A percentile compares a stretch with the other conserved stretches of the same genome.
These are phyloP conservation scores for Astreopora myriophthalma DNA, from an alignment of 64 coral and sea anemone species.

Conservation along the genomic window DNA sequence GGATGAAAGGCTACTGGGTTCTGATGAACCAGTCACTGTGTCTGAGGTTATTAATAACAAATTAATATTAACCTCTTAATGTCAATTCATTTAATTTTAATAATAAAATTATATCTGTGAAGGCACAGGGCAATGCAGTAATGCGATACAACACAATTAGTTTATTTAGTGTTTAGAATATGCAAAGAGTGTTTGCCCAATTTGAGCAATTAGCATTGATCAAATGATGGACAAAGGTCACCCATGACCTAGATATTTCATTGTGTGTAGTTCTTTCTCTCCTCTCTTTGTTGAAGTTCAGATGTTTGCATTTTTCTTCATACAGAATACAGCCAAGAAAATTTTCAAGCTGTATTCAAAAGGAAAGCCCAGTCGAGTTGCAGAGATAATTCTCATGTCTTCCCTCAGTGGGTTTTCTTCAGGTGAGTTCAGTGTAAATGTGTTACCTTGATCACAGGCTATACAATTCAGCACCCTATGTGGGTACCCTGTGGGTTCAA, in stretches of 20 bases:
- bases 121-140: too few species aligned
- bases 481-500: too few species aligned
- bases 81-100: too few species aligned
- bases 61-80: background rate
- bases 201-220: too few species aligned
- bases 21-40: conserved; percentile 78
- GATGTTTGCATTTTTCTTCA: background rate
- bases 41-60: conserved; percentile 52
- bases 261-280: background rate
- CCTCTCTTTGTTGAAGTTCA: background rate
- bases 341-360: conserved; percentile 78
- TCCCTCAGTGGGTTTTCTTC: conserved; percentile 85
- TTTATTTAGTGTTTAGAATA: too few species aligned
- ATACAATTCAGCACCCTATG: background rate
- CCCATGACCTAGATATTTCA: background rate
- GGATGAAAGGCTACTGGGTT: conserved; percentile 78
- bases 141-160: too few species aligned
- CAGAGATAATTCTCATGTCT: conserved; percentile 84
- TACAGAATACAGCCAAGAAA: conserved; percentile 80
- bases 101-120: too few species aligned
- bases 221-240: too few species aligned
- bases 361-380: conserved; percentile 79
- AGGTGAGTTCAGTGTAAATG: background rate
- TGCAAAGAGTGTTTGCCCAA: too few species aligned
- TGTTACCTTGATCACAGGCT: background rate